phyloP scores from a whole-genome alignment of 2,113 vertebrate genomes.

The Todiramphus saurophagus region DNA sequence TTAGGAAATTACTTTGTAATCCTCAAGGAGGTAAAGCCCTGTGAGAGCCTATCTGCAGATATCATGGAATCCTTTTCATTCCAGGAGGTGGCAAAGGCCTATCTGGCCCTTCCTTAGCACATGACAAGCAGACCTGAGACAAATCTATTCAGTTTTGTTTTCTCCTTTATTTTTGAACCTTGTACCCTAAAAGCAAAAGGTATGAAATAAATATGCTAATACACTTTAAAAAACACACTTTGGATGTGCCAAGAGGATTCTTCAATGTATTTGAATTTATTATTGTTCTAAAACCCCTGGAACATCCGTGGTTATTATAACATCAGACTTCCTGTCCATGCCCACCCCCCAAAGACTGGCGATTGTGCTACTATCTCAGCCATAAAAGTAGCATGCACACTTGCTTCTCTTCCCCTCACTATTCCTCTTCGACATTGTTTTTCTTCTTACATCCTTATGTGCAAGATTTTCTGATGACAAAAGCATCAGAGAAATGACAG shows the following conservation, averaged over 20 bases:
- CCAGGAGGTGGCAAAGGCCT: neutral
- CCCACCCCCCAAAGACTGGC: neutral
- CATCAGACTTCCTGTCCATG: neutral
- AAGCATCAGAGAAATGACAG: neutral
- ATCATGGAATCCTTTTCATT: neutral
- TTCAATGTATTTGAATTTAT: neutral
- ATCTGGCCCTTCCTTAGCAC: neutral
- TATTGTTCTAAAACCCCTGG: neutral
- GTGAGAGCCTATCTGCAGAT: neutral
- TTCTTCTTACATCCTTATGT: neutral
- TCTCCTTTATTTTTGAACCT: neutral
- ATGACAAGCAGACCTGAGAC: neutral
- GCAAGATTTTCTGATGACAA: neutral
- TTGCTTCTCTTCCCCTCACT: neutral
- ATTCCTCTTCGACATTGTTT: fast-evolving
- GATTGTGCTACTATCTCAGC: neutral
- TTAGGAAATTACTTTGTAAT: neutral
- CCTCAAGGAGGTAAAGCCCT: neutral
- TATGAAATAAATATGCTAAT: neutral
- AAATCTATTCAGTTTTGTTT: neutral
- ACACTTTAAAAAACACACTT: neutral
- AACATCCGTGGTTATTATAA: neutral
- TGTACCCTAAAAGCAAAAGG: neutral
- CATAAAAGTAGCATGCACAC: neutral
- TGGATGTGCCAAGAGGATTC: neutral